Percentiles rank a stretch among this genome's conserved stretches.
Conservation (phyloP, 1,140 invertebrate species). For the Rhagoletis pomonella region DNA sequence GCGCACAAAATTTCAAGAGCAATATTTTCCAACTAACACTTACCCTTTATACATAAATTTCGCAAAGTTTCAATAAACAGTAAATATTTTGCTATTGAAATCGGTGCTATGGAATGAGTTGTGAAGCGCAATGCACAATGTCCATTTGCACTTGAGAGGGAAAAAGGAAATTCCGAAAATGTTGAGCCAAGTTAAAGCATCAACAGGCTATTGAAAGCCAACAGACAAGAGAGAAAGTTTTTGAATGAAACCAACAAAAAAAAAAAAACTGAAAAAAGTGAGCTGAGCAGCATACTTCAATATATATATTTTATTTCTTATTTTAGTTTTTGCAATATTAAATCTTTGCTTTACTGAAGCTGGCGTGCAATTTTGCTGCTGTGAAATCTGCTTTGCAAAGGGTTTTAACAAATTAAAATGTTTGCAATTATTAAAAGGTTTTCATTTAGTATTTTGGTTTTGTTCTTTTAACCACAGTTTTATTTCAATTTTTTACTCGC, state of each 20-base stretch:
- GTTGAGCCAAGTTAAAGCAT: background rate
- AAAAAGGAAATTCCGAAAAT: background rate
- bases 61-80: background rate
- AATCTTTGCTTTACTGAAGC: background rate
- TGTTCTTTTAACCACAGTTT: background rate
- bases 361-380: background rate
- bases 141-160: background rate
- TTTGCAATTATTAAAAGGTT: background rate
- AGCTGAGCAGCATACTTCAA: too few relatives aligned
- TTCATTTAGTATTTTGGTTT: background rate
- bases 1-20: background rate
- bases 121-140: background rate
- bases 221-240: background rate
- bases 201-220: too few relatives aligned
- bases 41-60: constrained; percentile 1
- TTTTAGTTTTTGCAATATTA: background rate
- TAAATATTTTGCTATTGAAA: constrained; percentile 48
- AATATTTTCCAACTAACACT: constrained; percentile 46
- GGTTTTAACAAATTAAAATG: background rate
- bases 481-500: background rate
- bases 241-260: background rate
- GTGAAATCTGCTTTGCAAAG: background rate
- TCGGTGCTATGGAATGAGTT: background rate
- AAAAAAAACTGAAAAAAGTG: too few relatives aligned
- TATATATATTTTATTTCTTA: too few relatives aligned